Evolutionary conservation across 2,113 vertebrate species (phyloP), one percentile per base, ranked within the genome.

Genomic region (Miniopterus natalensis): DNA sequence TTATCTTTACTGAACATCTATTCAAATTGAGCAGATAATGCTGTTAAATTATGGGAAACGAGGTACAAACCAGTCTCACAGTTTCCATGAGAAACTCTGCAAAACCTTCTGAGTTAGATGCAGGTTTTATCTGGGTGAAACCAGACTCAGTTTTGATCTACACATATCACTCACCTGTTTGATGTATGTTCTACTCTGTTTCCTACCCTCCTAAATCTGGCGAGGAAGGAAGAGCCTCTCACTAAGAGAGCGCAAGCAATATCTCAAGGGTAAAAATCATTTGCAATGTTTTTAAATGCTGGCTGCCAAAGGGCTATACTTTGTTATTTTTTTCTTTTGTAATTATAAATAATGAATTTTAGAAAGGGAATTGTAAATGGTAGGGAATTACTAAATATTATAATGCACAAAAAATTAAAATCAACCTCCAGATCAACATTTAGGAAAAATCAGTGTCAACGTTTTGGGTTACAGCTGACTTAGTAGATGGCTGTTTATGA

Each of bases 81-180:
- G 17, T n/a, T 86, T 84, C 91, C 40, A 9, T 68, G 45, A 66
- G 84, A 94, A 85, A 90, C 75, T 63, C 45, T 68, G 40, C 84
- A 59, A 92, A 94, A 74, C 75, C 6, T 65, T 61, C 45, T 90
- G 20, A 47, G 45, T 77, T 53, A 81, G 36, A 84, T 8, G 4
- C 6, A 81, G 36, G 45, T 63, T 92, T 96, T 92, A 96, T 96
- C 90, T 97, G 31, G 42, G 90, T 81, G 88, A 95, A 95, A 88
- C 51, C 87, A 96, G 95, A 94, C 75, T 80, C 66, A 57, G 4
- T 70, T 96, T 92, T 96, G 85, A 97, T 92, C 42, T 68, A 81
- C 66, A 70, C 23, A 4, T 88, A 84, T 90, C 79, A 63, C 61
- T 63, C 36, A 66, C 29, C 61, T 85, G 31, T 81, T 88, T 94